A percentile compares a stretch with the other conserved stretches of the same genome.
phyloP scores from a whole-genome alignment of 2,888 invertebrate species.

The Sphaerophoria rueppellii region DNA sequence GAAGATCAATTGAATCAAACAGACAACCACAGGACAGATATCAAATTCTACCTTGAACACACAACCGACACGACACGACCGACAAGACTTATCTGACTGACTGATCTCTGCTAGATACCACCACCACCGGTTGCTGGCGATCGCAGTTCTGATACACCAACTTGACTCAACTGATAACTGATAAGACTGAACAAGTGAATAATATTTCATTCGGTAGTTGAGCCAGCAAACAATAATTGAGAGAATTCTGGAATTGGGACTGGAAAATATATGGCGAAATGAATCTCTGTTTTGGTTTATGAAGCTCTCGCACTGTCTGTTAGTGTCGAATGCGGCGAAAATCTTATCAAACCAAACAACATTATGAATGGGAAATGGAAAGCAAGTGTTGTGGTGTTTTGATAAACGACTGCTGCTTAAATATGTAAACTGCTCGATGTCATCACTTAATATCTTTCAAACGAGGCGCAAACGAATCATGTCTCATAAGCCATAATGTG shows the following conservation, averaged over 20 bases:
- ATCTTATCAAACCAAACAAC: slow-evolving; percentile 11
- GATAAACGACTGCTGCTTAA: too few relatives aligned
- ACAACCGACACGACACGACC: not conserved
- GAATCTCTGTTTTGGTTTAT: not conserved
- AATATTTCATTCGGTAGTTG: not conserved
- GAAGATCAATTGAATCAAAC: slow-evolving; percentile 32
- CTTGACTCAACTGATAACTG: slow-evolving; percentile 62
- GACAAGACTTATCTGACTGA: slow-evolving; percentile 59
- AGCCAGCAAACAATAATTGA: not conserved
- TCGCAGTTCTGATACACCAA: slow-evolving; percentile 37
- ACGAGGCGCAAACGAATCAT: too few relatives aligned
- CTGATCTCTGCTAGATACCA: not conserved
- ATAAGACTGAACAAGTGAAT: slow-evolving; percentile 55
- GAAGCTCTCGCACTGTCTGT: not conserved
- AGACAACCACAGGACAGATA: slow-evolving; percentile 41
- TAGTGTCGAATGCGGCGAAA: not conserved
- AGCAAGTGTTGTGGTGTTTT: not conserved
- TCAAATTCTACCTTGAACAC: slow-evolving; percentile 42
- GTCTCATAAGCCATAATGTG: too few relatives aligned
- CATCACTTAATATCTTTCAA: too few relatives aligned
- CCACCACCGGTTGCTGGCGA: not conserved
- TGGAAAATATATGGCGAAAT: slow-evolving; percentile 10
- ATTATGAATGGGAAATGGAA: not conserved
- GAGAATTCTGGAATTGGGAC: not conserved
- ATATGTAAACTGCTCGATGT: too few relatives aligned